Evolutionary conservation across 2,113 vertebrate species (phyloP).

Genomic region (Melanerpes formicivorus): DNA sequence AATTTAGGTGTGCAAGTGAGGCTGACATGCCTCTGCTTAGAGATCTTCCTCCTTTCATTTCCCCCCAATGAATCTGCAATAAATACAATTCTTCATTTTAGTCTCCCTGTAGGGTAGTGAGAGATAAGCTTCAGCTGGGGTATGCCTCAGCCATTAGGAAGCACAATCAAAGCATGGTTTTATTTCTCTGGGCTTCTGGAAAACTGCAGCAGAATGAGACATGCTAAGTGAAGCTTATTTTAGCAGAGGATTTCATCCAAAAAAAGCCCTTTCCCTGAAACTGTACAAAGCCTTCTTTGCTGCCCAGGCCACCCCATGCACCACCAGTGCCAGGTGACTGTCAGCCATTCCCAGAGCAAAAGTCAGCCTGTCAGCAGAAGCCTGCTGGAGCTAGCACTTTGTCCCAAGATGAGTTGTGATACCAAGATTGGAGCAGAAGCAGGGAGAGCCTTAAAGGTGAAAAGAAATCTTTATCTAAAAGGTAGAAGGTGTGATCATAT

Average conservation of each 20-base stretch:
- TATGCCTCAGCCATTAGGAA: neutral
- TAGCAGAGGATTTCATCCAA: neutral
- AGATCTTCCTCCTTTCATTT: neutral
- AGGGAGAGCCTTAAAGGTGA: neutral
- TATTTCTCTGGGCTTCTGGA: neutral
- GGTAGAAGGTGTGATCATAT: neutral
- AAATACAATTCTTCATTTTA: neutral
- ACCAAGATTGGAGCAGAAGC: neutral
- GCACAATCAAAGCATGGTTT: neutral
- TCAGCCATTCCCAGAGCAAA: neutral
- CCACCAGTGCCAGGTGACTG: rapidly evolving
- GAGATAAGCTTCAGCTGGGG: neutral
- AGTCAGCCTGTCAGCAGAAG: neutral
- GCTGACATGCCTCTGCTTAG: neutral
- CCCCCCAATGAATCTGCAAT: neutral
- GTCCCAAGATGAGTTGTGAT: neutral
- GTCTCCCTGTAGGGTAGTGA: neutral
- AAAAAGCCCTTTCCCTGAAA: neutral
- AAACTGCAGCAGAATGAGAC: neutral
- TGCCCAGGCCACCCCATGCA: rapidly evolving
- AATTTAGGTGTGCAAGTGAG: neutral
- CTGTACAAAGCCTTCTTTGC: rapidly evolving
- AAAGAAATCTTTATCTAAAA: neutral
- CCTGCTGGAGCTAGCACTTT: neutral
- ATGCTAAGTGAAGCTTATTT: neutral